phyloP scores from a whole-genome alignment of 2,797 vertebrate species.

The Sebastes steindachneri region DNA sequence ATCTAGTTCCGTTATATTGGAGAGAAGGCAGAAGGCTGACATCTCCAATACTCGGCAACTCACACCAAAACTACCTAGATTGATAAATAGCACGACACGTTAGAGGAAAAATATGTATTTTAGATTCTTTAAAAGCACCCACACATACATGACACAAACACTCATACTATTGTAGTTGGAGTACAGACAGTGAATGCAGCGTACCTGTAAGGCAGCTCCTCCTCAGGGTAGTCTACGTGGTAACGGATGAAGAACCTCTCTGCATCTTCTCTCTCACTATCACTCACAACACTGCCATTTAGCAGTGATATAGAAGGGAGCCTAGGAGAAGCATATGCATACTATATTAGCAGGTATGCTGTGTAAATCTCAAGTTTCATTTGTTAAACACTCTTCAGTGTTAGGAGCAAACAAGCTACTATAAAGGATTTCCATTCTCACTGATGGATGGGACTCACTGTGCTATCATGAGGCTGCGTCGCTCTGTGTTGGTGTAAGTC shows the following conservation, averaged over 20 bases:
- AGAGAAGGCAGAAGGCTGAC: no score
- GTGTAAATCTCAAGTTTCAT: not conserved
- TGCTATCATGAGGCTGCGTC: slow-evolving; percentile 94
- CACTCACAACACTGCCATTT: slow-evolving; percentile 92
- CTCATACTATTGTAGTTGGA: not conserved
- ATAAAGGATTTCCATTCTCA: not conserved
- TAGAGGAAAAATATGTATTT: no score
- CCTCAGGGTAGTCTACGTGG: slow-evolving; percentile 89
- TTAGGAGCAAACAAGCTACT: not conserved
- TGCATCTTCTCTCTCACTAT: slow-evolving; percentile 93
- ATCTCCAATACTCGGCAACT: no score
- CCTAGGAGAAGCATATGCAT: slow-evolving; percentile 67
- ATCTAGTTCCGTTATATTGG: no score
- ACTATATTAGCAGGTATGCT: not conserved
- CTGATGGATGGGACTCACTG: slow-evolving; percentile 74
- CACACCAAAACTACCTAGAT: no score
- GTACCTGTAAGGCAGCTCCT: slow-evolving; percentile 82
- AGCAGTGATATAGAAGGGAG: slow-evolving; percentile 91
- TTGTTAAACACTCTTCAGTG: no score
- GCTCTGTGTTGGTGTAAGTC: slow-evolving; percentile 91
- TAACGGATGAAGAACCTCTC: slow-evolving; percentile 98
- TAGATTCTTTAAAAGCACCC: not conserved
- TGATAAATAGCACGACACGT: no score
- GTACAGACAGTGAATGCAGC: not conserved
- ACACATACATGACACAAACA: not conserved